Percentiles rank a stretch among this genome's conserved stretches.
These are phyloP conservation scores for Pinna nobilis DNA, from an alignment of 1,140 invertebrate genomes.

Conservation along the genomic window DNA sequence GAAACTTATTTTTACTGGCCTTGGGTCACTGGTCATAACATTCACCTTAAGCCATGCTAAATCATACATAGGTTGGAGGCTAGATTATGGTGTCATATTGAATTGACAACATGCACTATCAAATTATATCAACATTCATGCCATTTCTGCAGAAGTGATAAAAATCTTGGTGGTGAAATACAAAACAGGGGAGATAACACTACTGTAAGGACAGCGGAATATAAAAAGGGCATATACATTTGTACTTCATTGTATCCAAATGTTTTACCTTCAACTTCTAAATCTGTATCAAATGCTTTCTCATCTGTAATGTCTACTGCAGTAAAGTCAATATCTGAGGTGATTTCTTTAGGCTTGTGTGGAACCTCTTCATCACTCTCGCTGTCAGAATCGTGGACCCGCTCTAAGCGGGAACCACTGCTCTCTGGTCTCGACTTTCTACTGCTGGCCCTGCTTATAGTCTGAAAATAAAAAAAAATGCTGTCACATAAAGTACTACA, in stretches of 20 bases:
- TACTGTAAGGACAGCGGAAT: too few species aligned
- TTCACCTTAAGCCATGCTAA: too few species aligned
- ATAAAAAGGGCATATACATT: too few species aligned
- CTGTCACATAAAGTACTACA: too few species aligned
- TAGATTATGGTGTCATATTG: neutral
- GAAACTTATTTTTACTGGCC: too few species aligned
- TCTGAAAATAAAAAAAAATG: conserved; percentile 54
- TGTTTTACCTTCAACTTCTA: conserved; percentile 67
- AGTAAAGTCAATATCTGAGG: conserved; percentile 47
- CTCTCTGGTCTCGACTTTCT: conserved; percentile 55
- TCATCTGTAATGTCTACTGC: conserved; percentile 63
- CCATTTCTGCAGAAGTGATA: too few species aligned
- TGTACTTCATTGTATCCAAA: too few species aligned
- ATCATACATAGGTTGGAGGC: too few species aligned
- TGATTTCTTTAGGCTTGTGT: neutral
- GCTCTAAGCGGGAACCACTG: conserved; percentile 42
- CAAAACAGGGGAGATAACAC: too few species aligned
- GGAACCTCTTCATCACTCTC: conserved; percentile 51
- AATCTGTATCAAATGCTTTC: conserved; percentile 69
- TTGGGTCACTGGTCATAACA: too few species aligned
- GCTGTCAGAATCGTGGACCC: conserved; percentile 58
- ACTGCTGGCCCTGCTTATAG: conserved; percentile 65
- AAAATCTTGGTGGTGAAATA: too few species aligned
- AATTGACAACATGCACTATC: neutral
- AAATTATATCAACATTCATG: too few species aligned